A percentile compares a stretch with the other conserved stretches of the same genome.
phyloP scores from a whole-genome alignment of 1,140 invertebrate genomes.

The Leptinotarsa lineolata region DNA sequence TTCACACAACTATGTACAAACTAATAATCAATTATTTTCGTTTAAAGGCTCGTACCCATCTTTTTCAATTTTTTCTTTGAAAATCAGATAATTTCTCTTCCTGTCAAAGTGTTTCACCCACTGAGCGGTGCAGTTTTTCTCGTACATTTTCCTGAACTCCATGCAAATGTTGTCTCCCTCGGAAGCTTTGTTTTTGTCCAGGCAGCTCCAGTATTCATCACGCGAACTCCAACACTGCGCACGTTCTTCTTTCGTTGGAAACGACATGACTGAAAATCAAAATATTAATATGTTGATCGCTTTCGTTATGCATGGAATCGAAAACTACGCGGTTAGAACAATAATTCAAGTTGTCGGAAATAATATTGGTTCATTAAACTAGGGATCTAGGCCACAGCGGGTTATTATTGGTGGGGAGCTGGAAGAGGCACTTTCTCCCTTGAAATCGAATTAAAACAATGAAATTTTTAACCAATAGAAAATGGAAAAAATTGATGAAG shows the following conservation, averaged over 20 bases:
- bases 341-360: too few species aligned
- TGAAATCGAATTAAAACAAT: too few species aligned
- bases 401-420: too few species aligned
- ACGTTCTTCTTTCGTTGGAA: conserved; percentile 80
- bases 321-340: too few species aligned
- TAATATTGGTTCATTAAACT: too few species aligned
- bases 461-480: too few species aligned
- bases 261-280: conserved; percentile 68
- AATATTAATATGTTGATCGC: conserved; percentile 18
- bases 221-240: conserved; percentile 81
- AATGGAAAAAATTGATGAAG: too few species aligned
- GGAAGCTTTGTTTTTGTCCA: conserved; percentile 64
- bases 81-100: conserved; percentile 84
- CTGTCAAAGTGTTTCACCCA: conserved; percentile 96
- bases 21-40: conserved; percentile 26
- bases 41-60: conserved; percentile 79
- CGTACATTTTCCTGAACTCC: conserved; percentile 76
- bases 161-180: conserved; percentile 62
- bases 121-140: conserved; percentile 79
- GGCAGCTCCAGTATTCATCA: conserved; percentile 89
- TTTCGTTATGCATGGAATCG: background rate
- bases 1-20: conserved; percentile 23
- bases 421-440: too few species aligned
- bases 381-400: too few species aligned
- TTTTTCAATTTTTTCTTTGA: conserved; percentile 85